Conservation (phyloP, 2,797 vertebrate genomes). For the Urophycis tenuis region DNA sequence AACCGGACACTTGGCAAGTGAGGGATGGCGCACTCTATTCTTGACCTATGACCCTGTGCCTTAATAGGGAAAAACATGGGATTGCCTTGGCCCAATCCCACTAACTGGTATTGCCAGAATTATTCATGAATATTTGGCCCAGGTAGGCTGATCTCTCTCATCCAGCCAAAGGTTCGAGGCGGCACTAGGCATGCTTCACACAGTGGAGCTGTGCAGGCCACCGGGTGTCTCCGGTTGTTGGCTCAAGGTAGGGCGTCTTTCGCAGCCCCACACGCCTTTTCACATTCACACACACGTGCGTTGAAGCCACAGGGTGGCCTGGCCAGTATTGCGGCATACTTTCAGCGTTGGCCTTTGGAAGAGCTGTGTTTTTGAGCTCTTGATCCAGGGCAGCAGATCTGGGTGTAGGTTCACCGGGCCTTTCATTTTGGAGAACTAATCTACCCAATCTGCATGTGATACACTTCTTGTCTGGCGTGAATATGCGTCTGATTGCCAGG, state of each 20-base stretch:
- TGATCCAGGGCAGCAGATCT: not conserved
- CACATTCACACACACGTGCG: not conserved
- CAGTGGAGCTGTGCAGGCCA: not conserved
- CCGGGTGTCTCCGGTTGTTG: slow-evolving; percentile 11
- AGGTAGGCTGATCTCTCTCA: not conserved
- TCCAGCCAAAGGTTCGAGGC: not conserved
- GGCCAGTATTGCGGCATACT: not conserved
- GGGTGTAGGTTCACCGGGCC: not conserved
- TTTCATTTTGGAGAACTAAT: not conserved
- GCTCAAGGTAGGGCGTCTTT: not conserved
- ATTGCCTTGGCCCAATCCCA: not conserved
- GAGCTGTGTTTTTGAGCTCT: not conserved
- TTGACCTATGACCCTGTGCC: not conserved
- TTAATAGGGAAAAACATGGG: not conserved
- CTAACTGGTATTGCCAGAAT: not conserved
- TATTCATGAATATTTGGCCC: not conserved
- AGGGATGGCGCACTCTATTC: not conserved
- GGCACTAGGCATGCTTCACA: not conserved
- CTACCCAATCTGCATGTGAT: not conserved
- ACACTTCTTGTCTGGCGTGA: not conserved
- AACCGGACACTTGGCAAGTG: not conserved
- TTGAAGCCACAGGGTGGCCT: not conserved
- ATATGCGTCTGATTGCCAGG: not conserved
- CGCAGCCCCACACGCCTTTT: slow-evolving; percentile 2
- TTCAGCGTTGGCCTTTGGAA: not conserved